A percentile compares a stretch with the other conserved stretches of the same genome.
Conservation (phyloP, 2,113 vertebrate species). For the Ictidomys tridecemlineatus region DNA sequence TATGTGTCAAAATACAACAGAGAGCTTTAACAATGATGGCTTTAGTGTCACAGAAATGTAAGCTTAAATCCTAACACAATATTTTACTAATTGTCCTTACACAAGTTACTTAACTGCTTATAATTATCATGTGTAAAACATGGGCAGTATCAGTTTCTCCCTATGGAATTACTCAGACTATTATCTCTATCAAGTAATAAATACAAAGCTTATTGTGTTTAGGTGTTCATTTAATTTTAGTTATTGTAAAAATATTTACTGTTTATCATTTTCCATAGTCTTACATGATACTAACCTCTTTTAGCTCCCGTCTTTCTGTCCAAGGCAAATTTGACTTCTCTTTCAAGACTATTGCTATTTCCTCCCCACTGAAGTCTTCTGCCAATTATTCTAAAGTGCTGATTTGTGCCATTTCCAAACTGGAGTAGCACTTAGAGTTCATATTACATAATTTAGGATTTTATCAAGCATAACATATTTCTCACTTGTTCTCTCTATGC, state of each 20-base stretch:
- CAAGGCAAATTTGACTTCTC: neutral
- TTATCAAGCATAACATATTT: neutral
- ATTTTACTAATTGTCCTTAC: neutral
- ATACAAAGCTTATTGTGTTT: neutral
- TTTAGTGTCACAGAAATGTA: neutral
- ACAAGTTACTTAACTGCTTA: neutral
- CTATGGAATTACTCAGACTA: neutral
- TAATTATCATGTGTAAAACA: neutral
- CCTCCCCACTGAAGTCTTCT: neutral
- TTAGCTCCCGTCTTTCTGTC: neutral
- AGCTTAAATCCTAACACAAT: neutral
- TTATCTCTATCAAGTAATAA: neutral
- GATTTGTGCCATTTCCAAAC: neutral
- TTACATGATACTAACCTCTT: neutral
- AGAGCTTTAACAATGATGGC: neutral
- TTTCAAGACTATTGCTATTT: neutral
- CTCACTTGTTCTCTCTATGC: neutral
- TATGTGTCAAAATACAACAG: neutral
- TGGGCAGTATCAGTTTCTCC: neutral
- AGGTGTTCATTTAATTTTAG: neutral
- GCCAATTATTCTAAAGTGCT: neutral
- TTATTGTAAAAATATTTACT: neutral
- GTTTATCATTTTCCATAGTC: neutral
- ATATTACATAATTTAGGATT: slow-evolving; percentile 1
- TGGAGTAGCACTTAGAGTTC: neutral